These are phyloP conservation scores for Sinocyclocheilus grahami DNA, from an alignment of 2,113 vertebrate species.

Conservation along the genomic window DNA sequence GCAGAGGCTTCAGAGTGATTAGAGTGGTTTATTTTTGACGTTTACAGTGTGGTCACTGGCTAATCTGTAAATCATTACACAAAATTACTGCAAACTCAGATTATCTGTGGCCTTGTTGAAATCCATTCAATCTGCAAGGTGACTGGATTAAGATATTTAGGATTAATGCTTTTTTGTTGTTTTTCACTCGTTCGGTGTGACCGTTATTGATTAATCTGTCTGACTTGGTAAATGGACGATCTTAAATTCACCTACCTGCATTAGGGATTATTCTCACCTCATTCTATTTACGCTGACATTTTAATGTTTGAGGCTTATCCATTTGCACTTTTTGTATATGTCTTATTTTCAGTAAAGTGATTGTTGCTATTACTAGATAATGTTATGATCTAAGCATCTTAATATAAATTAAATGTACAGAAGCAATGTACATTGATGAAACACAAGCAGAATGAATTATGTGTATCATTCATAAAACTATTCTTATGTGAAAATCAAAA, in stretches of 20 bases:
- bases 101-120: neutral
- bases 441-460: neutral
- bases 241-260: slow-evolving; percentile 33
- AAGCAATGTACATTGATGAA: neutral
- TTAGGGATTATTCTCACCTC: slow-evolving; percentile 12
- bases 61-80: slow-evolving; percentile 48
- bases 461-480: neutral
- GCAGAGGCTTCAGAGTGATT: neutral
- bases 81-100: slow-evolving; percentile 44
- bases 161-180: slow-evolving; percentile 27
- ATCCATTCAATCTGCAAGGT: slow-evolving; percentile 41
- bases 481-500: too few relatives aligned
- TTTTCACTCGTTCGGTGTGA: slow-evolving; percentile 16
- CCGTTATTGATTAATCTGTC: slow-evolving; percentile 25
- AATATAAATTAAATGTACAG: neutral
- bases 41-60: slow-evolving; percentile 21
- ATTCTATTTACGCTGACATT: slow-evolving; percentile 24
- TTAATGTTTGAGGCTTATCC: slow-evolving; percentile 1
- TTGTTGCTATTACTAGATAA: neutral
- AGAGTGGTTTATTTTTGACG: slow-evolving; percentile 17
- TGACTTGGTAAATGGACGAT: slow-evolving; percentile 14
- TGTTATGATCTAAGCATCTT: neutral
- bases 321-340: neutral
- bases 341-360: neutral
- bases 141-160: slow-evolving; percentile 41